These are phyloP conservation scores for Tinea semifulvella DNA, from an alignment of 2,888 invertebrate genomes.

Conservation along the genomic window DNA sequence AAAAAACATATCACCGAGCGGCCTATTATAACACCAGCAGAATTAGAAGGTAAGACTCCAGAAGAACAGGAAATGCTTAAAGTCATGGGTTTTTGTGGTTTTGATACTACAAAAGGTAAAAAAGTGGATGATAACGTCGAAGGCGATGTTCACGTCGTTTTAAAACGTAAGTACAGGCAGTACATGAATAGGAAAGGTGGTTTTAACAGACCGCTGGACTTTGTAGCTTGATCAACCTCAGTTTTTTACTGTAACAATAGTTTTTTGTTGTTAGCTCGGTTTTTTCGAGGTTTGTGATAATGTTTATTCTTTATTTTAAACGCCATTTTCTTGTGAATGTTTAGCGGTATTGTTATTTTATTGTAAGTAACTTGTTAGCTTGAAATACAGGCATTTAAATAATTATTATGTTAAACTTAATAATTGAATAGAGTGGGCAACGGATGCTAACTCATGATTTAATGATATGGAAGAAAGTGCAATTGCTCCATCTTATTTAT, in stretches of 20 bases:
- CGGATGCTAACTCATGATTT: too few relatives aligned
- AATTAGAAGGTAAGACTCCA: slow-evolving; percentile 88
- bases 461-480: too few relatives aligned
- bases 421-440: too few relatives aligned
- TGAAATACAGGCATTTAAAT: too few relatives aligned
- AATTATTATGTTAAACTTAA: too few relatives aligned
- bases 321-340: slow-evolving; percentile 5
- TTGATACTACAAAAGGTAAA: slow-evolving; percentile 96
- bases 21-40: slow-evolving; percentile 79
- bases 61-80: slow-evolving; percentile 96
- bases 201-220: slow-evolving; percentile 97
- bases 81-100: slow-evolving; percentile 96
- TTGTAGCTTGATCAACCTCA: slow-evolving; percentile 74
- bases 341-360: neutral
- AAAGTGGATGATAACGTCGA: slow-evolving; percentile 94
- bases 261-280: neutral
- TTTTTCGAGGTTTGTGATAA: slow-evolving; percentile 8
- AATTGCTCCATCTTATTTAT: too few relatives aligned
- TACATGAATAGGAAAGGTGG: slow-evolving; percentile 99
- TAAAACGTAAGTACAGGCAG: slow-evolving; percentile 96
- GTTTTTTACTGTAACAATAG: neutral
- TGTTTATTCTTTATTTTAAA: neutral
- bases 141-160: slow-evolving; percentile 94
- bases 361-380: too few relatives aligned
- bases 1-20: slow-evolving; percentile 62